Base-by-base conservation (phyloP, 1,140 invertebrate genomes). In the Formica exsecta region DNA sequence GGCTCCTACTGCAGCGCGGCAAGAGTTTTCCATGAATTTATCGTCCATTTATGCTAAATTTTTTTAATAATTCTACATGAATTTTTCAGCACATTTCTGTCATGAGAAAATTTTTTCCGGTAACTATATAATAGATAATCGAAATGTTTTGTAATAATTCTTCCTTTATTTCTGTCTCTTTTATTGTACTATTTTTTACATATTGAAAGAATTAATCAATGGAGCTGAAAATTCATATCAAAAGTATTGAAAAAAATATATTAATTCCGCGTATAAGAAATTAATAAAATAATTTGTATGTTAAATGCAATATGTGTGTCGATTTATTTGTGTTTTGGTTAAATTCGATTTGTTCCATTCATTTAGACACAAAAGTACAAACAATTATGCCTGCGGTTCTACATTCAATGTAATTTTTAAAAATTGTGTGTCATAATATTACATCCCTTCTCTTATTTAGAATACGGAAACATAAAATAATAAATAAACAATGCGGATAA, bases 1-100 rank as follows among this genome's bases (percentile, higher is more conserved):
- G 54, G 25, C 79, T 65, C 0, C 73, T 13, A 29, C 16, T 16
- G 62, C 65, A 32, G 29, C 19, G 22, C 19, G 22, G 61, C 57
- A n/a, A 66, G 38, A 57, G 16, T 86, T 48, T 59, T 54, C 41
- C n/a, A 38, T 48, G 32, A 85, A 89, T 89, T 89, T 89, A 86
- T 89, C 54, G 66, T 59, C 68, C 75, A 65, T 74, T 88, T 79
- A 62, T 64, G 86, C 44, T 71, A 86, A 88, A 87, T 88, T 86
- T 86, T 86, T 80, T 86, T 38, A 80, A 86, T 80, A 86, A 81
- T 86, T 86, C 51, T 25, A 68, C 61, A 79, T 36, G n/a, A 85
- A 79, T 59, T 75, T 85, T 80, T 77, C 62, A 80, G 25, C 73
- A 66, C 73, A 54, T 79, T 79, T 66, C 74, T 68, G 51, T 80